phyloP scores from a whole-genome alignment of 2,113 vertebrate species.

The Siniperca knerii region DNA sequence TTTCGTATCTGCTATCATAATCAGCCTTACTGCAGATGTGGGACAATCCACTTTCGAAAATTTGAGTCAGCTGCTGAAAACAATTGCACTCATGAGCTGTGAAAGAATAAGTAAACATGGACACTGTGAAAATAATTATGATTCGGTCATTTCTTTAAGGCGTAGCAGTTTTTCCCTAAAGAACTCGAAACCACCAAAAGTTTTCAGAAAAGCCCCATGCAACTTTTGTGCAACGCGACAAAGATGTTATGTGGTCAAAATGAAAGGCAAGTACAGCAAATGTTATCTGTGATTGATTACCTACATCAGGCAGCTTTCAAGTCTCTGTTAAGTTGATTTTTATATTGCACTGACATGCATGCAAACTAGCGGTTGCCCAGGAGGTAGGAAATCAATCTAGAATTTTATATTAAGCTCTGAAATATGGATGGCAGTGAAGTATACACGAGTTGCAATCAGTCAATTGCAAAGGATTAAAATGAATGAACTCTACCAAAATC shows the following conservation, averaged over 20 bases:
- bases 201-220: background rate
- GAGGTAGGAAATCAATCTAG: background rate
- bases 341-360: background rate
- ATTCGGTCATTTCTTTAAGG: background rate
- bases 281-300: background rate
- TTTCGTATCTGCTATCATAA: background rate
- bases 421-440: conserved; percentile 2
- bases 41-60: background rate
- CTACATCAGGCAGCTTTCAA: background rate
- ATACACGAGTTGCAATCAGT: background rate
- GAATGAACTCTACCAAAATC: background rate
- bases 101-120: background rate
- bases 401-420: background rate
- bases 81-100: background rate
- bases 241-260: background rate
- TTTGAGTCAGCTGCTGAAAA: background rate
- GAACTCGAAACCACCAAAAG: too few relatives aligned
- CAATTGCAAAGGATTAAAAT: background rate
- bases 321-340: background rate
- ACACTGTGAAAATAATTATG: background rate
- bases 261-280: background rate
- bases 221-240: background rate
- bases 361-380: background rate
- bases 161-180: background rate
- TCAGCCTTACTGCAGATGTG: background rate